phyloP scores from a whole-genome alignment of 2,797 vertebrate genomes.

The Eulemur mongoz region DNA sequence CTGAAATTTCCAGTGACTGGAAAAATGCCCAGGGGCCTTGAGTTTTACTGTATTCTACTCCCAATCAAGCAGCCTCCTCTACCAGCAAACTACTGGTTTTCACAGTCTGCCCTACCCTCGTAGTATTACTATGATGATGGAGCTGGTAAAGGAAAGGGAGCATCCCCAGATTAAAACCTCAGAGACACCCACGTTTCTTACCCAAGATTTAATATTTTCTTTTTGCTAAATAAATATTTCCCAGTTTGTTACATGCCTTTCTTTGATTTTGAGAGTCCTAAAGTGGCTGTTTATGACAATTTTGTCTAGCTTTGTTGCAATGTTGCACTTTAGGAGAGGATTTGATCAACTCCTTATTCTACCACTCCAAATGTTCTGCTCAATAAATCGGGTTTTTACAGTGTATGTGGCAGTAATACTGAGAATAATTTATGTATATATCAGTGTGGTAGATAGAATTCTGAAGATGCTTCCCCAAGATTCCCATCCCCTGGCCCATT shows the following conservation, averaged over 20 bases:
- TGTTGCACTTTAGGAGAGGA: not conserved
- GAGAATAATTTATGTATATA: not conserved
- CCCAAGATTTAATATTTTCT: not conserved
- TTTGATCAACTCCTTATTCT: not conserved
- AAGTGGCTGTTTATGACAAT: not conserved
- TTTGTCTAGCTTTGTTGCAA: not conserved
- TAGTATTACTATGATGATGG: no score
- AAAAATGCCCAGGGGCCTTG: not conserved
- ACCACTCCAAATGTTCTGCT: not conserved
- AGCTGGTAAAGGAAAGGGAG: not conserved
- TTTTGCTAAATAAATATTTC: not conserved
- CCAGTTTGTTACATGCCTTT: not conserved
- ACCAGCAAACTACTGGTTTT: not conserved
- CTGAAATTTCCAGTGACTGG: not conserved
- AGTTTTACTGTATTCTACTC: not conserved
- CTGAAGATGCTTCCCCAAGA: not conserved
- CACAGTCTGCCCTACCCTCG: rapidly evolving
- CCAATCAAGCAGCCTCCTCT: not conserved
- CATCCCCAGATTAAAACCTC: not conserved
- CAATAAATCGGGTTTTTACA: not conserved
- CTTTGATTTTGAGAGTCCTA: not conserved
- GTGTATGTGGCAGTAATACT: not conserved
- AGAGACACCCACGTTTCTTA: not conserved
- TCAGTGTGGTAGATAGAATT: not conserved
- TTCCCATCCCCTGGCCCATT: not conserved